Conservation (phyloP, 2,888 invertebrate species). For the Agrochola litura region DNA sequence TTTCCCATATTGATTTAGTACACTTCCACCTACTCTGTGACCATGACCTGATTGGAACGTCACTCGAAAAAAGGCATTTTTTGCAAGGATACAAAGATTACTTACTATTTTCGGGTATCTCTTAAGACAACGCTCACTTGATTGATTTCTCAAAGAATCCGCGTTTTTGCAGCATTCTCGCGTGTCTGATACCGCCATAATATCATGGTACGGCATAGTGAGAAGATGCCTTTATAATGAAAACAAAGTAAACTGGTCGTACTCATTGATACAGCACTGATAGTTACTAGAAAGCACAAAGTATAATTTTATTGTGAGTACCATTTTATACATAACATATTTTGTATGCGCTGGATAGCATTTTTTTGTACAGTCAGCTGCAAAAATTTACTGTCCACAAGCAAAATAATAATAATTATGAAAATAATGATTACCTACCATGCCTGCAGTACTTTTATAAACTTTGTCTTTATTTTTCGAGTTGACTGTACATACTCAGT, state of each 20-base stretch:
- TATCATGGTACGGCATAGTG: conserved; percentile 2
- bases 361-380: conserved; percentile 46
- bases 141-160: not conserved
- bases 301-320: conserved; percentile 46
- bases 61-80: not conserved
- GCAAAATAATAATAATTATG: conserved; percentile 11
- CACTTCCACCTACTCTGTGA: not conserved
- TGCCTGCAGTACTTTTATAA: conserved; percentile 24
- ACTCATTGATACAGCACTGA: conserved; percentile 16
- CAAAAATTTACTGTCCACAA: conserved; percentile 13
- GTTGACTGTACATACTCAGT: conserved; percentile 48
- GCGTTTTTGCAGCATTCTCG: not conserved
- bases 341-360: conserved; percentile 62
- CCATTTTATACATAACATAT: conserved; percentile 26
- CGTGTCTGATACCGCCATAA: not conserved
- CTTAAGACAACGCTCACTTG: not conserved
- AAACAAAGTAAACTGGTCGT: conserved; percentile 5
- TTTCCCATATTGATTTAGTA: not conserved
- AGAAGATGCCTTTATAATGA: not conserved
- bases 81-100: not conserved
- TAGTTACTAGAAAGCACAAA: conserved; percentile 55
- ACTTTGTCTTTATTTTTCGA: conserved; percentile 26
- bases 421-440: conserved; percentile 5
- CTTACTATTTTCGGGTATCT: not conserved
- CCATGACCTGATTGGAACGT: not conserved